Evolutionary conservation across 2,797 vertebrate genomes (phyloP).

Genomic region (Acanthiza pusilla): DNA sequence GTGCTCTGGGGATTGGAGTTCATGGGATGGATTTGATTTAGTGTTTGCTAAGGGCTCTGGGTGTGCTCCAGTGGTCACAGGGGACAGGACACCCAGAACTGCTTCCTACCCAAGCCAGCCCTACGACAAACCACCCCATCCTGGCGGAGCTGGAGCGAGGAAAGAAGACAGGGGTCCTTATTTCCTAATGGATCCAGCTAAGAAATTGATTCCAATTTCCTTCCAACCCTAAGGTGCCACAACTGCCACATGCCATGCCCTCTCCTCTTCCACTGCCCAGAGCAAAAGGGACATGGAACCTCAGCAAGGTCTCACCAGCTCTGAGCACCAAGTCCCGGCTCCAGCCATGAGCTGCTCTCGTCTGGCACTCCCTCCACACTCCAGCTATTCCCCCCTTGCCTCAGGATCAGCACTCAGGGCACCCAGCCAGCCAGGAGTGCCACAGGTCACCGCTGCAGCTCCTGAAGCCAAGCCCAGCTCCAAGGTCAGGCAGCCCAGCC

Average conservation of each 20-base stretch:
- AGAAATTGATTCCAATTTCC: neutral
- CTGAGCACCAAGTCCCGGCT: rapidly evolving
- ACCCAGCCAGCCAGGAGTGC: rapidly evolving
- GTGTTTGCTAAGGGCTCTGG: neutral
- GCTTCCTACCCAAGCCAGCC: neutral
- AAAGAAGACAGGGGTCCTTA: neutral
- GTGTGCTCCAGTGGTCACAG: rapidly evolving
- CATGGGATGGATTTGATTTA: neutral
- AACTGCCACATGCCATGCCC: rapidly evolving
- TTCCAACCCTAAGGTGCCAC: neutral
- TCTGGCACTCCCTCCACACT: neutral
- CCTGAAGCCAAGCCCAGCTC: neutral
- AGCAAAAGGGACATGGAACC: rapidly evolving
- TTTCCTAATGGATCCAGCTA: neutral
- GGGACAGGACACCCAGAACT: neutral
- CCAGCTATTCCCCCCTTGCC: neutral
- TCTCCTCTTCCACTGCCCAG: neutral
- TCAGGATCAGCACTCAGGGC: rapidly evolving
- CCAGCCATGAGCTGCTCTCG: neutral
- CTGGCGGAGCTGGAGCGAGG: neutral
- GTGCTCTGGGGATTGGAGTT: neutral
- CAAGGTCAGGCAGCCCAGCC: neutral
- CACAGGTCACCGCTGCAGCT: neutral
- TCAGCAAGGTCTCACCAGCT: neutral
- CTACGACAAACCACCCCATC: neutral